Conservation (phyloP, 2,888 invertebrate species). For the Drosophila imparisetae region DNA sequence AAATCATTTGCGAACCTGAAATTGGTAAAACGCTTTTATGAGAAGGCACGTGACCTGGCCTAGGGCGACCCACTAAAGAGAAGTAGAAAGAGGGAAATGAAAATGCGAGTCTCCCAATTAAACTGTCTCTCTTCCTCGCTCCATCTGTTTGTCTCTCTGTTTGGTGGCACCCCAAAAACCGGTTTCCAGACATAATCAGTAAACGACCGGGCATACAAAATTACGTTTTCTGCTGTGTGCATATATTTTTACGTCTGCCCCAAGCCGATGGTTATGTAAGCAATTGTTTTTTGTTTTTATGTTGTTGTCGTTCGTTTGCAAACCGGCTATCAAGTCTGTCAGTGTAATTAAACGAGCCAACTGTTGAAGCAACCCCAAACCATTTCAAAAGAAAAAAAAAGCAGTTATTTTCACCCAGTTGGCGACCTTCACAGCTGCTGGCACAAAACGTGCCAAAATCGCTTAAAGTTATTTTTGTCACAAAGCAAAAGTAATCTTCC, state of each 20-base stretch:
- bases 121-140: background rate
- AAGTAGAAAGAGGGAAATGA: constrained; percentile 11
- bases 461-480: constrained; percentile 18
- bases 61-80: constrained; percentile 29
- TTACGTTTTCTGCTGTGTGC: constrained; percentile 15
- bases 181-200: constrained; percentile 43
- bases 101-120: background rate
- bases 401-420: constrained; percentile 23
- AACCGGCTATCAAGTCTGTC: constrained; percentile 38
- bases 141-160: background rate
- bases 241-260: constrained; percentile 28
- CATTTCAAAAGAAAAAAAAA: constrained; percentile 3
- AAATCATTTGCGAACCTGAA: constrained; percentile 37
- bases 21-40: constrained; percentile 21
- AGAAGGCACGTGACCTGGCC: constrained; percentile 50
- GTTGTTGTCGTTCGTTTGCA: constrained; percentile 42
- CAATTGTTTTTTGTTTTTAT: constrained; percentile 36
- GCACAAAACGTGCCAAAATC: constrained; percentile 25
- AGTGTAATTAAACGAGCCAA: constrained; percentile 48
- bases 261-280: constrained; percentile 65
- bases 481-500: constrained; percentile 7
- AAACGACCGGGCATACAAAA: constrained; percentile 58
- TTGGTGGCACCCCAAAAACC: constrained; percentile 45
- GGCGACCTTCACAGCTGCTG: constrained; percentile 39
- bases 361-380: constrained; percentile 38